Conservation (phyloP, 2,888 invertebrate species). For the Megalurothrips usitatus region DNA sequence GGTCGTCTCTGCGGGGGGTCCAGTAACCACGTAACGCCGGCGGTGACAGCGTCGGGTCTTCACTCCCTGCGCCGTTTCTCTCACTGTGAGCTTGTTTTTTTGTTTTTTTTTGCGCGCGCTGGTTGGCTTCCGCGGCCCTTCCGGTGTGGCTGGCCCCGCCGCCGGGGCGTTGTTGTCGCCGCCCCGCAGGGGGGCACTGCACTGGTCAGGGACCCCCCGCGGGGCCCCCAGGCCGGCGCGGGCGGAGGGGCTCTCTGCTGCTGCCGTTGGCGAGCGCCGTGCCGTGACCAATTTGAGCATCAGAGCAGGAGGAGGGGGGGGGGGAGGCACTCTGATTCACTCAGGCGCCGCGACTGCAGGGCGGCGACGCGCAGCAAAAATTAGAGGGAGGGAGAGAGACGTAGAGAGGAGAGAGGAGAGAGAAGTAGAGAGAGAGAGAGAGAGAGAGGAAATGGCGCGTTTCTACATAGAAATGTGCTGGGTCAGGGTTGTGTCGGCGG, state of each 20-base stretch:
- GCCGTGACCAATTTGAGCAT: constrained; percentile 17
- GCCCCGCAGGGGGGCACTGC: not conserved
- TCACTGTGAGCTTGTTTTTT: too few relatives aligned
- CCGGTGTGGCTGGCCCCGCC: too few relatives aligned
- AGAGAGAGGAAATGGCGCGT: not conserved
- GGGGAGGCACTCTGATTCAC: too few relatives aligned
- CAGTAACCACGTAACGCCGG: too few relatives aligned
- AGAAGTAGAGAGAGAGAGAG: not conserved
- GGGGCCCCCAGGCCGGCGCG: not conserved
- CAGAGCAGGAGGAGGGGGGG: not conserved
- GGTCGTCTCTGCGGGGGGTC: too few relatives aligned
- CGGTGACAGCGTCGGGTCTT: too few relatives aligned
- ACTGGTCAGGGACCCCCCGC: constrained; percentile 1
- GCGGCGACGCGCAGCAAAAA: too few relatives aligned
- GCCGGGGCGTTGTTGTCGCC: not conserved
- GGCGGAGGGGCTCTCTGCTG: not conserved
- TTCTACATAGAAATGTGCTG: not conserved
- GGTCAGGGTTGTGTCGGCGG: not conserved
- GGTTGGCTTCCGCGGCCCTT: too few relatives aligned
- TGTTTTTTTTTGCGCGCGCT: too few relatives aligned
- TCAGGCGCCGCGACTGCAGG: not conserved
- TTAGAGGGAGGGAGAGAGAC: not conserved
- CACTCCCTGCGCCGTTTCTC: too few relatives aligned
- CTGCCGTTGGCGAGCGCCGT: not conserved
- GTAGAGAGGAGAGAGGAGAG: not conserved